These are phyloP conservation scores for Odocoileus virginianus DNA, from an alignment of 2,113 vertebrate genomes.

Conservation along the genomic window DNA sequence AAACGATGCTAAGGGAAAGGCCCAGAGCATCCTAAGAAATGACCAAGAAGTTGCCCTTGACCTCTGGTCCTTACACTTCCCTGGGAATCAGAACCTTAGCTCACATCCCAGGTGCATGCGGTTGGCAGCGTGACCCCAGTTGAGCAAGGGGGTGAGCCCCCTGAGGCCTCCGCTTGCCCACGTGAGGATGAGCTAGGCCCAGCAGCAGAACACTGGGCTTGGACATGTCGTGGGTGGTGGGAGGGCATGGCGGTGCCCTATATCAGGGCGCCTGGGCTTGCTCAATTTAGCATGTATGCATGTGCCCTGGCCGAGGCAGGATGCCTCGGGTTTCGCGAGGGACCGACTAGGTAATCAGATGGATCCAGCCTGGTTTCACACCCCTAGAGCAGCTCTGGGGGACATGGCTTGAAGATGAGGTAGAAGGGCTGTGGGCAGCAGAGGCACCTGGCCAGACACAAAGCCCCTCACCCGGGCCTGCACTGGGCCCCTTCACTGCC, in stretches of 20 bases:
- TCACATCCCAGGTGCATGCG: rapidly evolving
- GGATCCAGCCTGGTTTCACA: neutral
- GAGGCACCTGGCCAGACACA: neutral
- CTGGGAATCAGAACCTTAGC: neutral
- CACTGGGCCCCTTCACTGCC: neutral
- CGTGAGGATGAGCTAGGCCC: rapidly evolving
- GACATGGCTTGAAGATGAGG: neutral
- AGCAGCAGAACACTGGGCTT: neutral
- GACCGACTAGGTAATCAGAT: rapidly evolving
- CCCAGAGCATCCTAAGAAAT: too few species aligned
- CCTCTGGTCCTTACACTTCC: neutral
- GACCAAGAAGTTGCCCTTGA: too few species aligned
- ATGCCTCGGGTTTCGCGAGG: rapidly evolving
- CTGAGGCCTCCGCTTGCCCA: rapidly evolving
- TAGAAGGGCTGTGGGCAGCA: neutral
- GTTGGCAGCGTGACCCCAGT: rapidly evolving
- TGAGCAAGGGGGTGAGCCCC: rapidly evolving
- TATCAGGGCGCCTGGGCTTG: neutral
- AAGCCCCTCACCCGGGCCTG: rapidly evolving
- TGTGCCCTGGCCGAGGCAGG: rapidly evolving
- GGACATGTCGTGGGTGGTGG: rapidly evolving
- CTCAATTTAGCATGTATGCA: rapidly evolving
- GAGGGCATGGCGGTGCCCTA: rapidly evolving
- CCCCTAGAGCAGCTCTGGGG: neutral
- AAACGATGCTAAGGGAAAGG: neutral